A percentile compares a stretch with the other conserved stretches of the same genome.
phyloP scores from a whole-genome alignment of 2,888 invertebrate genomes.

The Nephrotoma guestfalica region DNA sequence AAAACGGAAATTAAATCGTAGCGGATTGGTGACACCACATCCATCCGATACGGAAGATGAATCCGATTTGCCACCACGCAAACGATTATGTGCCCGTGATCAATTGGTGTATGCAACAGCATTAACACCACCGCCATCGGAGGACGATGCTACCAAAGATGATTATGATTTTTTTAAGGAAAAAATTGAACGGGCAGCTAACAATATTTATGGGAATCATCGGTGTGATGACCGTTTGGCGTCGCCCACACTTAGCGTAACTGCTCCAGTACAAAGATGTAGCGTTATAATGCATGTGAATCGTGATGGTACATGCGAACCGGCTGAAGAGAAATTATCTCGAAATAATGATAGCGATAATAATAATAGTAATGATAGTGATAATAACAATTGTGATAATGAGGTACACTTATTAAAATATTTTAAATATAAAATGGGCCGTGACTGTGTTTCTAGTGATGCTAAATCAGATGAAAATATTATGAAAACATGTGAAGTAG shows the following conservation, averaged over 20 bases:
- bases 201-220: conserved; percentile 10
- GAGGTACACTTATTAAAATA: conserved; percentile 11
- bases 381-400: conserved; percentile 5
- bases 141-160: conserved; percentile 22
- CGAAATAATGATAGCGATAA: background rate
- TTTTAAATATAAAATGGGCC: conserved; percentile 30
- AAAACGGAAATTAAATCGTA: conserved; percentile 12
- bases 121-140: conserved; percentile 39
- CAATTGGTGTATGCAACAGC: conserved; percentile 12
- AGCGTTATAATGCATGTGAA: conserved; percentile 81
- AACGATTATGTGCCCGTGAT: conserved; percentile 35
- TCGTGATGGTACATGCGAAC: conserved; percentile 56
- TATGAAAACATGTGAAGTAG: background rate
- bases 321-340: conserved; percentile 18
- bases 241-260: background rate
- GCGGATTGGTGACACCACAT: conserved; percentile 57
- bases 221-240: background rate
- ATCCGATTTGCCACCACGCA: conserved; percentile 38
- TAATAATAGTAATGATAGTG: background rate
- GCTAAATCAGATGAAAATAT: background rate
- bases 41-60: conserved; percentile 75
- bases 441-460: conserved; percentile 15
- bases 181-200: conserved; percentile 6
- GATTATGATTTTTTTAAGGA: conserved; percentile 13
- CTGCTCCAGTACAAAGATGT: conserved; percentile 35